These are phyloP conservation scores for Sarcophaga rosellei DNA, from an alignment of 2,888 invertebrate genomes.

Conservation along the genomic window DNA sequence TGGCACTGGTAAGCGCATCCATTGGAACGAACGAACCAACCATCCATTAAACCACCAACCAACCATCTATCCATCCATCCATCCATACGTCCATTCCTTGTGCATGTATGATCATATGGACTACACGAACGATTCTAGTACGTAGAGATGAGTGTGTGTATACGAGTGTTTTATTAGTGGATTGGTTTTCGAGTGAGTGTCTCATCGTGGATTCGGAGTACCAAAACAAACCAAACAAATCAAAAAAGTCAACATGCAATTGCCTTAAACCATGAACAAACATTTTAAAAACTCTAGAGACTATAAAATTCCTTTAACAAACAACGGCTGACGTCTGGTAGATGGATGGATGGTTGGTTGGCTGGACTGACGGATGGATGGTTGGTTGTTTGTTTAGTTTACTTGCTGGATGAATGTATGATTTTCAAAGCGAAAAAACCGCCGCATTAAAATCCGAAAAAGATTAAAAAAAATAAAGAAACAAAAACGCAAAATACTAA, in stretches of 20 bases:
- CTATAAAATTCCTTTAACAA: conserved; percentile 68
- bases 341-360: conserved; percentile 62
- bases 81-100: conserved; percentile 19
- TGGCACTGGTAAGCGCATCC: conserved; percentile 19
- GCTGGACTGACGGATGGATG: conserved; percentile 11
- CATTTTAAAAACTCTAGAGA: conserved; percentile 67
- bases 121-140: conserved; percentile 11
- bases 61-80: conserved; percentile 6
- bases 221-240: conserved; percentile 30
- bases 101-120: conserved; percentile 2
- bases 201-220: conserved; percentile 30
- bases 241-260: conserved; percentile 65
- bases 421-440: conserved; percentile 64
- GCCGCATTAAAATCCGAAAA: conserved; percentile 55
- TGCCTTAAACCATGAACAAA: conserved; percentile 67
- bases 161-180: background rate
- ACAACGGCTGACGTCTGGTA: conserved; percentile 66
- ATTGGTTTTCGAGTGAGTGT: background rate
- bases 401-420: conserved; percentile 56
- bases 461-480: background rate
- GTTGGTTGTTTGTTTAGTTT: conserved; percentile 22
- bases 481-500: background rate
- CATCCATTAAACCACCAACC: conserved; percentile 6
- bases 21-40: conserved; percentile 17
- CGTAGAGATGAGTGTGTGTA: background rate